Evolutionary conservation across 2,888 invertebrate genomes (phyloP).

Genomic region (Dorcus parallelipipedus): DNA sequence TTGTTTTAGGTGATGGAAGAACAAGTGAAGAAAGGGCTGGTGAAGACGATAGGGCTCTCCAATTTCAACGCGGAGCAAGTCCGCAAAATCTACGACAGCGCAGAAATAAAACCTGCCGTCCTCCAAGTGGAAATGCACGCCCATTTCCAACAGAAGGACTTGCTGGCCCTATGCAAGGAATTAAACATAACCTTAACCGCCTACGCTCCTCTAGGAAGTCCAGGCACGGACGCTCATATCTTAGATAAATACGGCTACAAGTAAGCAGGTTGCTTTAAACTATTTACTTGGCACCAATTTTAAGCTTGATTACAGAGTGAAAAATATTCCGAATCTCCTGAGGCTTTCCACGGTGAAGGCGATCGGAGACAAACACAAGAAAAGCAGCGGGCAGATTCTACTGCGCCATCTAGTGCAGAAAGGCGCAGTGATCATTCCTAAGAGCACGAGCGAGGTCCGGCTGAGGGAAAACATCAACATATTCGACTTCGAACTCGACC

Average conservation of each 20-base stretch:
- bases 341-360: slow-evolving; percentile 57
- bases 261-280: slow-evolving; percentile 42
- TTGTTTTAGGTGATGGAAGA: slow-evolving; percentile 64
- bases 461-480: slow-evolving; percentile 68
- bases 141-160: slow-evolving; percentile 67
- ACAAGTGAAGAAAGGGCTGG: slow-evolving; percentile 58
- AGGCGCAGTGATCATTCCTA: slow-evolving; percentile 71
- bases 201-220: slow-evolving; percentile 71
- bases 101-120: slow-evolving; percentile 67
- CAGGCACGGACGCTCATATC: slow-evolving; percentile 64
- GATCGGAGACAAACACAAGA: slow-evolving; percentile 58
- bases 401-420: slow-evolving; percentile 67
- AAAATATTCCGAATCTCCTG: slow-evolving; percentile 60
- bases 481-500: slow-evolving; percentile 60
- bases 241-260: slow-evolving; percentile 60
- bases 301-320: slow-evolving; percentile 46
- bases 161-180: slow-evolving; percentile 60
- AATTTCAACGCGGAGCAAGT: slow-evolving; percentile 75
- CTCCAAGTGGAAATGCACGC: slow-evolving; percentile 75
- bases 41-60: slow-evolving; percentile 73
- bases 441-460: slow-evolving; percentile 68
- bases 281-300: neutral
- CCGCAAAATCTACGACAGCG: slow-evolving; percentile 56
- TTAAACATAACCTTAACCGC: slow-evolving; percentile 65
- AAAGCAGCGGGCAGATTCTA: slow-evolving; percentile 67